Evolutionary conservation across 2,113 vertebrate genomes (phyloP), one percentile per base, ranked within the genome.

Genomic region (Pleuronectes platessa): DNA sequence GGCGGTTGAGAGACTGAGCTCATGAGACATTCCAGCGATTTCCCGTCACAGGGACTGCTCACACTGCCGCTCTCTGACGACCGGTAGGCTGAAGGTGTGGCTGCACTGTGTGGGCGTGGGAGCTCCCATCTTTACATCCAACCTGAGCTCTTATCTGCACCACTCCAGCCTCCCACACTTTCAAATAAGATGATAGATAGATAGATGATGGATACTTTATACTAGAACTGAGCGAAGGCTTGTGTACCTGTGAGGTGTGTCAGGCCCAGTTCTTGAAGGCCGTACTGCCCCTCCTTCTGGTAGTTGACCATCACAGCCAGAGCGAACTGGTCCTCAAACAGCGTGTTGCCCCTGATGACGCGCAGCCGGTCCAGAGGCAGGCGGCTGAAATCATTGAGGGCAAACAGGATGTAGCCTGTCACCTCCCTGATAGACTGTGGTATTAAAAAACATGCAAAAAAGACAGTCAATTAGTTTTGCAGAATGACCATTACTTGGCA

Each of bases 341-440:
- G 93, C 15, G 94, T 94, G 2, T 91, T 95, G 0, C 97, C 97
- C 23, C 97, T 94, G 80, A 99, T 96, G 45, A 99, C 95, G 0
- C 97, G 96, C 73, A 99, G 94, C 76, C 95, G 94, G 68, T 93
- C 94, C 87, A 99, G 86, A 0, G 97, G 97, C 76, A 98, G 88
- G 0, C 84, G 87, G 1, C 86, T 83, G 81, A 98, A 96, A 79
- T 96, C 93, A 31, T 97, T 99, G 88, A 98, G 81, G 60, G 95
- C 97, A 6, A 98, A 92, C 0, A 99, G 92, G 79, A 99, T 92
- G 63, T 98, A 98, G 23, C 97, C 97, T 0, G 97, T 98, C 86
- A 98, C 97, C 91, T 99, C 97, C 61, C 96, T 96, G 90, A 99
- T 98, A 70, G 96, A 96, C 97, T 98, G 90, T 3, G 53, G 60